phyloP scores from a whole-genome alignment of 2,113 vertebrate genomes.

The Leptobrachium leishanense region DNA sequence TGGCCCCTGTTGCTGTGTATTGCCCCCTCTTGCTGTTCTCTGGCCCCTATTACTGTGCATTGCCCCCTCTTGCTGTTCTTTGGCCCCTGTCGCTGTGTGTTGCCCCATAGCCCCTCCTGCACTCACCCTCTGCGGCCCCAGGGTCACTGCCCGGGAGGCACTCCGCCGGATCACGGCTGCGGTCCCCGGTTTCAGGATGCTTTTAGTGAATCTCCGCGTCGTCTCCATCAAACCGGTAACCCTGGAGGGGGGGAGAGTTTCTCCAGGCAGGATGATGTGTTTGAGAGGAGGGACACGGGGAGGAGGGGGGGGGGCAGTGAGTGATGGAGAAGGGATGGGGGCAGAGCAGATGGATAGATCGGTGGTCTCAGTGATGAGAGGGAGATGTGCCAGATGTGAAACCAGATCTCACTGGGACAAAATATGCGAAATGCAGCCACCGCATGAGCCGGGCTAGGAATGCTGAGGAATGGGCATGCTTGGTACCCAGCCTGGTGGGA shows the following conservation, averaged over 20 bases:
- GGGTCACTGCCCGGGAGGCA: slow-evolving; percentile 58
- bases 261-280: neutral
- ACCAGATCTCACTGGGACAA: neutral
- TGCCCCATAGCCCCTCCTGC: neutral
- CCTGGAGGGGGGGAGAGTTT: neutral
- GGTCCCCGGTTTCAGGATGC: slow-evolving; percentile 84
- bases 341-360: neutral
- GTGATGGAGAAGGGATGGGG: neutral
- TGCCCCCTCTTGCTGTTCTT: too few species aligned
- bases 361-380: neutral
- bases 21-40: too few species aligned
- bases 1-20: too few species aligned
- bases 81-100: too few species aligned
- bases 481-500: neutral
- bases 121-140: neutral
- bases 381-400: too few species aligned
- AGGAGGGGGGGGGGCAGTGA: neutral
- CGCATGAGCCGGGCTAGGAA: neutral
- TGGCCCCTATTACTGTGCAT: too few species aligned
- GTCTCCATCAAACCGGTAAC: slow-evolving; percentile 71
- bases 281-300: neutral
- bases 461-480: neutral
- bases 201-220: slow-evolving; percentile 88
- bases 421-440: neutral
- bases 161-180: slow-evolving; percentile 85